Base-by-base conservation (phyloP, 2,113 vertebrate species). In the Orycteropus afer region DNA sequence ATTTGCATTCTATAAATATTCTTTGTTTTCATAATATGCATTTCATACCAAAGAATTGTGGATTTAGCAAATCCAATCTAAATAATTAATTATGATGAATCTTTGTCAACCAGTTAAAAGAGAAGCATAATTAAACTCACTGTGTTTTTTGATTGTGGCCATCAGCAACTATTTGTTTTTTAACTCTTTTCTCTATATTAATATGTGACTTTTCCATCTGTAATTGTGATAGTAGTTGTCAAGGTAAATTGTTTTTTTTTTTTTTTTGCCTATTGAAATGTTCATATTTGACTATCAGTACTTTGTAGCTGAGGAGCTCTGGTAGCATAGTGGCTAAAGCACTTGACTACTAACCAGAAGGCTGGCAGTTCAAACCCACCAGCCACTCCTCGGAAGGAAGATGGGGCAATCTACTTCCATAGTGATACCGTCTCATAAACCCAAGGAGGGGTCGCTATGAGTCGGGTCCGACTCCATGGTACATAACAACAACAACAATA, bases 21-120 rank as follows among this genome's bases (percentile, higher is more conserved):
- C 73, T 84, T 85, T 49, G 34, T 82, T 94, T 95, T 57, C 2
- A 76, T 90, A 83, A 42, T 71, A 65, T 45, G 0, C 49, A 81
- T 77, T 95, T 97, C 22, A 85, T 9, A 84, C 11, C 61, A 67
- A 91, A 67, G 18, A 67, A 57, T 83, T 93, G 37, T 90, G 20
- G 23, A 86, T 47, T 89, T 93, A 69, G 34, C 29, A 94, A 69
- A 85, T 78, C 11, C 13, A 89, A 3, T 87, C 57, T 91, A 87
- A 82, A 42, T 79, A 82, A 71, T 91, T 80, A 76, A 76, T 51
- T 71, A 40, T 71, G 74, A 89, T 67, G 67, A 59, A 25, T 25
- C 78, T 76, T 90, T 88, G 78, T 61, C 82, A 86, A 92, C 77
- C 29, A 89, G 10, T 29, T 65, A 11, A 95, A 90, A 82, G n/a